Evolutionary conservation across 1,140 invertebrate species (phyloP).

Genomic region (Popillia japonica): DNA sequence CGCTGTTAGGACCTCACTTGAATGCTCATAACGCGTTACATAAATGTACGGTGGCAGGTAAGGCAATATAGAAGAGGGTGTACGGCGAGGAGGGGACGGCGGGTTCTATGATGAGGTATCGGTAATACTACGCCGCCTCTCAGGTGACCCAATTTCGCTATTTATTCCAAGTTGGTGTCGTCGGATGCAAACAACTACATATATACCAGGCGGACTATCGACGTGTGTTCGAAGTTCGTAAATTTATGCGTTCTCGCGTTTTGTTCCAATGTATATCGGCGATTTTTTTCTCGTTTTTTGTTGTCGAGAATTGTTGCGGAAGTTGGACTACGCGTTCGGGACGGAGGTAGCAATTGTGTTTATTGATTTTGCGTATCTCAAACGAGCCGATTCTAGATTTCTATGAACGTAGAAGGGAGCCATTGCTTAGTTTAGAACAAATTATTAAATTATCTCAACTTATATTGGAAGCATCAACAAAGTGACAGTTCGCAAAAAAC

Average conservation of each 20-base stretch:
- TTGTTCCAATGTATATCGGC: neutral
- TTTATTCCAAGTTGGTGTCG: constrained; percentile 13
- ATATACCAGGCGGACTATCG: neutral
- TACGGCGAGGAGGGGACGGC: neutral
- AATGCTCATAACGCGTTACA: neutral
- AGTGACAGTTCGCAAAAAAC: too few species aligned
- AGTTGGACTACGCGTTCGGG: neutral
- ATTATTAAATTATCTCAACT: too few species aligned
- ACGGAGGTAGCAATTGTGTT: neutral
- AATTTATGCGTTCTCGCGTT: constrained; percentile 1
- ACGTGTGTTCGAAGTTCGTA: neutral
- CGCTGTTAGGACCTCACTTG: neutral
- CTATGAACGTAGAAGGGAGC: too few species aligned
- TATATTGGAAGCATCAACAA: too few species aligned
- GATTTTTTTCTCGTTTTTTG: too few species aligned
- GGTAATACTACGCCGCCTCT: neutral
- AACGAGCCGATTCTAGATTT: neutral
- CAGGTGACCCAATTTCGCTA: constrained; percentile 2
- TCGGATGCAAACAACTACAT: neutral
- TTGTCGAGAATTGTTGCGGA: neutral
- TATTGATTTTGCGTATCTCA: constrained; percentile 7
- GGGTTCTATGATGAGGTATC: too few species aligned
- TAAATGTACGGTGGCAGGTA: neutral
- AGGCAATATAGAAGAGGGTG: neutral
- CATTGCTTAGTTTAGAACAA: too few species aligned